phyloP scores from a whole-genome alignment of 2,888 invertebrate species.

The Nebria brevicollis region DNA sequence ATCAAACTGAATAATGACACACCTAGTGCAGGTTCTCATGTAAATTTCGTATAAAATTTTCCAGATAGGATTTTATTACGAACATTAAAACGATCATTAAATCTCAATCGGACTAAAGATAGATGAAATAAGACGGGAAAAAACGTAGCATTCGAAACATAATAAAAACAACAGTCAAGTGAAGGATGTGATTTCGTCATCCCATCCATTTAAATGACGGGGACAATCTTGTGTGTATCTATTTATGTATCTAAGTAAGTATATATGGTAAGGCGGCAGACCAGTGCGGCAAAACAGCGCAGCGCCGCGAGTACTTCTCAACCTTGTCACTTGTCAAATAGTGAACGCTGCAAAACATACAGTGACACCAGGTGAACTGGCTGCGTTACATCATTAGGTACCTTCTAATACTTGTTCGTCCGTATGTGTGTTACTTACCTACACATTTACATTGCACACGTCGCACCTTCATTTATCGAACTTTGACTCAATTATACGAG shows the following conservation, averaged over 20 bases:
- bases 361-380: slow-evolving; percentile 26
- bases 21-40: slow-evolving; percentile 32
- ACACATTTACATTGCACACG: slow-evolving; percentile 5
- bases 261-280: slow-evolving; percentile 19
- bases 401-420: slow-evolving; percentile 18
- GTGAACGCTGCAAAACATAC: slow-evolving; percentile 29
- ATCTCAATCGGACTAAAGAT: slow-evolving; percentile 28
- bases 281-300: slow-evolving; percentile 20
- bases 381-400: slow-evolving; percentile 28
- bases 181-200: slow-evolving; percentile 34
- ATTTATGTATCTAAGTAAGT: neutral
- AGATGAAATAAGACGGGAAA: slow-evolving; percentile 21
- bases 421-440: neutral
- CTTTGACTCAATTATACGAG: slow-evolving; percentile 12
- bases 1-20: slow-evolving; percentile 39
- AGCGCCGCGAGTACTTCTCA: slow-evolving; percentile 23
- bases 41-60: slow-evolving; percentile 32
- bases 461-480: neutral
- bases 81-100: slow-evolving; percentile 41
- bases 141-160: slow-evolving; percentile 14
- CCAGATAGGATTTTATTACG: slow-evolving; percentile 36
- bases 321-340: slow-evolving; percentile 30
- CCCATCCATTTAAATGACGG: slow-evolving; percentile 20
- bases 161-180: slow-evolving; percentile 35
- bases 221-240: slow-evolving; percentile 10